Evolutionary conservation across 2,113 vertebrate genomes (phyloP).

Genomic region (Romanogobio albipinnatus): DNA sequence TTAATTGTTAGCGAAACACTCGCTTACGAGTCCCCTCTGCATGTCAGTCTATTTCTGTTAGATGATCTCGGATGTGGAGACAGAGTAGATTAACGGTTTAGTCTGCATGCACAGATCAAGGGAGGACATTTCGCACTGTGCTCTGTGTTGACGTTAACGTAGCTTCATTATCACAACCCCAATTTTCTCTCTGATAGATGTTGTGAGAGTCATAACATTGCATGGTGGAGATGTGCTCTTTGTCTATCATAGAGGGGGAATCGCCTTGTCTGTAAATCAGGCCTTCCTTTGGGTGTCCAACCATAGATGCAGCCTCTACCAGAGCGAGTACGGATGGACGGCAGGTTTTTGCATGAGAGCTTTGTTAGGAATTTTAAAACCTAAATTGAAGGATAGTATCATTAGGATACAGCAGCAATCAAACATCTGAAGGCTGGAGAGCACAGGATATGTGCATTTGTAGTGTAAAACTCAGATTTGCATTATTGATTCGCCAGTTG

Average conservation of each 20-base stretch:
- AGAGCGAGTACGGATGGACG: constrained; percentile 37
- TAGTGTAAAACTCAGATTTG: constrained; percentile 52
- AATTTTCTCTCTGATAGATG: constrained; percentile 23
- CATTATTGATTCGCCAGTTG: constrained; percentile 59
- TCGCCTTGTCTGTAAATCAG: constrained; percentile 27
- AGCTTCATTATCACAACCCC: constrained; percentile 12
- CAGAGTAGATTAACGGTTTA: constrained; percentile 20
- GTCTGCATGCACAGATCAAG: constrained; percentile 10
- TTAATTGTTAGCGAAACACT: constrained; percentile 51
- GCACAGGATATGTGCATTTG: constrained; percentile 49
- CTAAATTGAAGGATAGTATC: constrained; percentile 50
- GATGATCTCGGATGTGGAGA: constrained; percentile 28
- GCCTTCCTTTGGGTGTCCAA: constrained; percentile 40
- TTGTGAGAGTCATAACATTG: constrained; percentile 3
- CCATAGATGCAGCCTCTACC: constrained; percentile 16
- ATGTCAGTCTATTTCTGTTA: constrained; percentile 31
- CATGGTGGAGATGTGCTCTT: neutral
- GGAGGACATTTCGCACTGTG: neutral
- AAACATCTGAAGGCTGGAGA: constrained; percentile 38
- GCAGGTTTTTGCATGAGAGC: constrained; percentile 3
- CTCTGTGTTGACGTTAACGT: neutral
- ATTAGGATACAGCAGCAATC: constrained; percentile 40
- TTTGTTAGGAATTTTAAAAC: constrained; percentile 50
- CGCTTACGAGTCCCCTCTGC: constrained; percentile 32
- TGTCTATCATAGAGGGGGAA: neutral